phyloP scores from a whole-genome alignment of 2,113 vertebrate species.

The Cardinalis cardinalis region DNA sequence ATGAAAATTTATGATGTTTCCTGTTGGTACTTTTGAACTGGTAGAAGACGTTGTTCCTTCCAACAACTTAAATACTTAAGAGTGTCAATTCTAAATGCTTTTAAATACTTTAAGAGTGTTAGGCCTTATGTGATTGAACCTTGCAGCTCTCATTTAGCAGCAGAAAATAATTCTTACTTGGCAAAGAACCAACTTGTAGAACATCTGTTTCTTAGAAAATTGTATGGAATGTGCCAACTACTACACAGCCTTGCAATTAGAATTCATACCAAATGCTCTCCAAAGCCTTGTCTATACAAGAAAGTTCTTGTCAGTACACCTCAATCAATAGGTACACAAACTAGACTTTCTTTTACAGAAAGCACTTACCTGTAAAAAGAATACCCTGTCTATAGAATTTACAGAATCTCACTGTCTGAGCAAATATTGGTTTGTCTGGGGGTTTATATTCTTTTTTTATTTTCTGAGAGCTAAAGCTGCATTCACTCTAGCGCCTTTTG shows the following conservation, averaged over 20 bases:
- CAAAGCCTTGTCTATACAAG: not conserved
- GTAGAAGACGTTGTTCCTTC: not conserved
- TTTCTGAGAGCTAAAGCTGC: not conserved
- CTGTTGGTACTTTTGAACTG: not conserved
- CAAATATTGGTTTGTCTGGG: not conserved
- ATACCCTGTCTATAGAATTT: not conserved
- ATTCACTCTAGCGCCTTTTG: not conserved
- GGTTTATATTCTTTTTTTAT: not conserved
- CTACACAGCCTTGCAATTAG: not conserved
- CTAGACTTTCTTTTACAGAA: not conserved
- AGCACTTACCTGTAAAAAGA: not conserved
- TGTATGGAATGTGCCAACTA: not conserved
- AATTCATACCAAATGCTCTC: not conserved
- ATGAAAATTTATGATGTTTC: not conserved
- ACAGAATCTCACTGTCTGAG: not conserved
- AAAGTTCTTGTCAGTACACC: not conserved
- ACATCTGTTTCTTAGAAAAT: not conserved
- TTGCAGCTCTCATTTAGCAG: not conserved
- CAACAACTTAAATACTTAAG: not conserved
- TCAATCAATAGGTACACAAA: not conserved
- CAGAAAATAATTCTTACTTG: not conserved
- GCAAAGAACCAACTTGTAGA: not conserved
- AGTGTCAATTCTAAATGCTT: not conserved
- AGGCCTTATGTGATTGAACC: not conserved
- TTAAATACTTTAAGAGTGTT: not conserved